Base-by-base conservation (phyloP, 2,888 invertebrate genomes). In the Epirrhoe alternata region DNA sequence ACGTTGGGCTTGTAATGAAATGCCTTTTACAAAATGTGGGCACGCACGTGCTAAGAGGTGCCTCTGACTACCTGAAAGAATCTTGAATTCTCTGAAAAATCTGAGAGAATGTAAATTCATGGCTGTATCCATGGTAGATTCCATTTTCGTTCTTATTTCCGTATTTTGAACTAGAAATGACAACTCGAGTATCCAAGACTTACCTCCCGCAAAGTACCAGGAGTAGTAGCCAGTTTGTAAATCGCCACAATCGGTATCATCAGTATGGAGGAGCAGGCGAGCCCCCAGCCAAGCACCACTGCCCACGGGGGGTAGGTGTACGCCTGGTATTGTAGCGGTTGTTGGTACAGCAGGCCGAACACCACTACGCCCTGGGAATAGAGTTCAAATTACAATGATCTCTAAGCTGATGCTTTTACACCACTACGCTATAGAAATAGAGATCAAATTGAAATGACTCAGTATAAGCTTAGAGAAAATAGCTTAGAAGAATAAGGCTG, bases 271-370 rank as follows among this genome's bases (percentile, higher is more conserved):
- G 96, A 96, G 74, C 96, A 94, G n/a, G 96, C 96, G 54, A 96
- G 92, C 0, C 94, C 93, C 96, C 96, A 96, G 58, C 96, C 96
- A 12, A 96, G 91, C 75, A 95, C 93, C 77, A 95, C 96, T 0
- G 96, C 96, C 96, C 96, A 96, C 68, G 85, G 91, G 0, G 96
- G 96, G 81, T 96, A 97, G 17, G 88, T 90, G 83, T 96, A 96
- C 64, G 95, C 94, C 79, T 95, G 95, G 84, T 96, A 96, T 74
- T 94, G 94, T 6, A 96, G 85, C 0, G 95, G 95, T 77, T 95
- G 94, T 73, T 95, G 95, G 82, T 95, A 94, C 12, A 95, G 83
- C 0, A 96, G 87, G 0, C 95, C 95, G 80, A 95, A 95, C 63
- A 95, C 94, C 31, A 95, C 95, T 7, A 96, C 95, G 35, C 95